Conservation (phyloP, 2,113 vertebrate genomes). For the Carettochelys insculpta region DNA sequence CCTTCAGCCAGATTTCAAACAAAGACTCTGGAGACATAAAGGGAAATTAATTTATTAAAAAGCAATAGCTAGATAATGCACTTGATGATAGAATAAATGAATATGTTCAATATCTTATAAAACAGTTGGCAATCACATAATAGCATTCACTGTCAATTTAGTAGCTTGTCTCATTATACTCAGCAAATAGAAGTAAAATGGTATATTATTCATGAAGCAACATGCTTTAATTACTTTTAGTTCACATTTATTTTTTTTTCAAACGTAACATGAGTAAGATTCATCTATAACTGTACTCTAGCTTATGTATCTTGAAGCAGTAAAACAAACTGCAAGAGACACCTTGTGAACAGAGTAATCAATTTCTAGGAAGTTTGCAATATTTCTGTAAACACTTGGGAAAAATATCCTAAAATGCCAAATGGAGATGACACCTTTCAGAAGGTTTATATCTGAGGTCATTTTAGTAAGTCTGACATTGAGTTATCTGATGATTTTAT, state of each 20-base stretch:
- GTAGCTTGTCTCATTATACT: conserved; percentile 75
- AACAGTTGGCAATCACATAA: conserved; percentile 82
- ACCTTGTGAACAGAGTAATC: neutral
- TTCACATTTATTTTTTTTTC: conserved; percentile 77
- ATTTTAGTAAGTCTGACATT: conserved; percentile 43
- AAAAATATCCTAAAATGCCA: neutral
- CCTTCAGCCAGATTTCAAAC: conserved; percentile 72
- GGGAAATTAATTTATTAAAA: conserved; percentile 84
- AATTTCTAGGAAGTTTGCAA: conserved; percentile 10
- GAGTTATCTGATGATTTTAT: conserved; percentile 49
- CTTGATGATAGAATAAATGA: conserved; percentile 77
- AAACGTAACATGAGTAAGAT: conserved; percentile 67
- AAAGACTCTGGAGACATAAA: conserved; percentile 71
- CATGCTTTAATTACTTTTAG: conserved; percentile 78
- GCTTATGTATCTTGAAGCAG: conserved; percentile 45
- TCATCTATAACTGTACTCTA: conserved; percentile 60
- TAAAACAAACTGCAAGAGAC: conserved; percentile 15
- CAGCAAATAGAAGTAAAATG: conserved; percentile 77
- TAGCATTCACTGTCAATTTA: conserved; percentile 75
- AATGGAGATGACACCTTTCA: neutral
- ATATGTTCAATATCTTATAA: conserved; percentile 79
- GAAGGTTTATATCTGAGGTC: neutral
- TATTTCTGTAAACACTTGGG: neutral
- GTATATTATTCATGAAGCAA: conserved; percentile 82
- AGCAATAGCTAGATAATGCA: conserved; percentile 77